These are phyloP conservation scores for Cecidostiba fungosa DNA, from an alignment of 2,888 invertebrate genomes.

Conservation along the genomic window DNA sequence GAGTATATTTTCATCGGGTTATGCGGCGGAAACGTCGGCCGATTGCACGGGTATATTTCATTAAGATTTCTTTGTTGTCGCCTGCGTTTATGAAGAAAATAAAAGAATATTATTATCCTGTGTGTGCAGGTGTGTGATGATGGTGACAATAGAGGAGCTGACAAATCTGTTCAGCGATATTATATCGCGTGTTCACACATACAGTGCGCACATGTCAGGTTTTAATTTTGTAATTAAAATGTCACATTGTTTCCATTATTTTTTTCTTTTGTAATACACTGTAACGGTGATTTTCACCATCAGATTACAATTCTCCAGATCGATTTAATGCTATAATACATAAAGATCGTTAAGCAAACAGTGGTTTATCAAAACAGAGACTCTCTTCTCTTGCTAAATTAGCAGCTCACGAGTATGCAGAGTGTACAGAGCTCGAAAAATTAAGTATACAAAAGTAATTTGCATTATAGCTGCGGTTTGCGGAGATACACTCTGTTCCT, in stretches of 20 bases:
- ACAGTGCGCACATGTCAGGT: neutral
- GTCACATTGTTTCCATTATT: neutral
- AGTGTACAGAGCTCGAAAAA: slow-evolving; percentile 21
- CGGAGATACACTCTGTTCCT: neutral
- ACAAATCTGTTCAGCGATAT: neutral
- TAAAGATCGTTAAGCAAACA: neutral
- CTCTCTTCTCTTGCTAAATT: neutral
- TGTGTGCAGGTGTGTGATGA: neutral
- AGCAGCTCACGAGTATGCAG: neutral
- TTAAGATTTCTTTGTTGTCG: slow-evolving; percentile 31
- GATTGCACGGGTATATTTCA: slow-evolving; percentile 32
- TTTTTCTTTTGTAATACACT: neutral
- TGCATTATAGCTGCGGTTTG: slow-evolving; percentile 53
- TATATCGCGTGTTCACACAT: neutral
- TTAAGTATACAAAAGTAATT: slow-evolving; percentile 52
- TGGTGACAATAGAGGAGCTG: neutral
- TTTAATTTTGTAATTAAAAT: slow-evolving; percentile 2
- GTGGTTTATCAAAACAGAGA: neutral
- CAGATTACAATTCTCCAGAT: too few species aligned
- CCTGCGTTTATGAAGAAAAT: neutral
- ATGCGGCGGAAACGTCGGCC: neutral
- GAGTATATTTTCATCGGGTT: neutral
- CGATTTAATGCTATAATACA: too few species aligned
- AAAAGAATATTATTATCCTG: neutral
- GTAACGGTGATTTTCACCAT: neutral